phyloP scores from a whole-genome alignment of 2,113 vertebrate genomes.

The Heloderma charlesbogerti region DNA sequence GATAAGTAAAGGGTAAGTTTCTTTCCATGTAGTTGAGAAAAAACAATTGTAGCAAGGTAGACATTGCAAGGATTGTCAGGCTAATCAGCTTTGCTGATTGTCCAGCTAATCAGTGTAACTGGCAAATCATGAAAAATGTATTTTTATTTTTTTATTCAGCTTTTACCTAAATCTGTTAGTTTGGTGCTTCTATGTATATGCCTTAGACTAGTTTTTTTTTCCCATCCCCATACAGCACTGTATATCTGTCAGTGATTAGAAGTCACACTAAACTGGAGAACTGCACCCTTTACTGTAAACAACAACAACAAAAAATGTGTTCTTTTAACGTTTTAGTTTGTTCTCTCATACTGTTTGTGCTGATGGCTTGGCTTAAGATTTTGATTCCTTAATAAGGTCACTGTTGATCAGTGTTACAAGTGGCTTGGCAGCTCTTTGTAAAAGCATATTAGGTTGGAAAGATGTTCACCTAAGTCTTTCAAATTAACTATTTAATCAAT shows the following conservation, averaged over 20 bases:
- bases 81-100: too few species aligned
- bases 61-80: slow-evolving; percentile 57
- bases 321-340: slow-evolving; percentile 77
- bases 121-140: slow-evolving; percentile 66
- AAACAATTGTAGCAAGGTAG: slow-evolving; percentile 60
- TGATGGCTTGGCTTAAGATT: slow-evolving; percentile 86
- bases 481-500: slow-evolving; percentile 86
- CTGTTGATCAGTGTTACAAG: slow-evolving; percentile 88
- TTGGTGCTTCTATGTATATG: slow-evolving; percentile 76
- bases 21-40: slow-evolving; percentile 60
- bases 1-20: slow-evolving; percentile 73
- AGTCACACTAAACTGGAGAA: slow-evolving; percentile 76
- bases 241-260: slow-evolving; percentile 82
- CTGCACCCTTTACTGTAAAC: slow-evolving; percentile 77
- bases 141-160: slow-evolving; percentile 67
- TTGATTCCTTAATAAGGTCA: slow-evolving; percentile 81
- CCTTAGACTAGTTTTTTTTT: slow-evolving; percentile 76
- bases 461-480: slow-evolving; percentile 82
- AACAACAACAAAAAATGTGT: slow-evolving; percentile 72
- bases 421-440: slow-evolving; percentile 85
- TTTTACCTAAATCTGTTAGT: slow-evolving; percentile 76
- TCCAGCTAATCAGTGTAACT: slow-evolving; percentile 64
- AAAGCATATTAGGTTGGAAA: slow-evolving; percentile 84
- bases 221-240: slow-evolving; percentile 74
- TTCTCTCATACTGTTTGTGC: slow-evolving; percentile 83